phyloP scores from a whole-genome alignment of 2,797 vertebrate species.

The Silurus aristotelis region DNA sequence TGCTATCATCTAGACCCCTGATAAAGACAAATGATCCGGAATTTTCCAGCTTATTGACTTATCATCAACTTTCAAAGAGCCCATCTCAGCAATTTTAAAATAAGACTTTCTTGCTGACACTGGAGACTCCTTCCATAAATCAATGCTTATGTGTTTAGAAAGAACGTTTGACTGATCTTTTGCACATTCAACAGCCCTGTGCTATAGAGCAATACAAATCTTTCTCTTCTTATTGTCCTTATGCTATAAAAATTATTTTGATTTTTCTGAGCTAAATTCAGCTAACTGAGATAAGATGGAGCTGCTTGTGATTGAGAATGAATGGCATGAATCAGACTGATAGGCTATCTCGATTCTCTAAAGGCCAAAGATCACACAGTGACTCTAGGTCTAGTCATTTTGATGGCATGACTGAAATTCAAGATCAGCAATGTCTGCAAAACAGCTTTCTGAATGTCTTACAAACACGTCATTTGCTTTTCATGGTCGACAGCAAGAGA shows the following conservation, averaged over 20 bases:
- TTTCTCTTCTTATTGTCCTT: not conserved
- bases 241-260: not conserved
- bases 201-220: not conserved
- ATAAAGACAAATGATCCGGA: not conserved
- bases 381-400: not conserved
- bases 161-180: not conserved
- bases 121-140: constrained; percentile 1
- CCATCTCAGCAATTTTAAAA: not conserved
- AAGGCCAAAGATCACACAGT: not conserved
- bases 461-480: not conserved
- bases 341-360: not conserved
- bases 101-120: not conserved
- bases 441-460: not conserved
- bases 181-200: not conserved
- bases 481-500: not conserved
- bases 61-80: not conserved
- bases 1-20: not conserved
- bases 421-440: not conserved
- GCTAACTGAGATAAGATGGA: constrained; percentile 2
- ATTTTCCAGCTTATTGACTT: not conserved
- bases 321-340: not conserved
- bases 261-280: not conserved
- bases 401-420: not conserved
- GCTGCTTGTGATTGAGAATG: not conserved
- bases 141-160: not conserved